Evolutionary conservation across 2,797 vertebrate species (phyloP).

Genomic region (Thaleichthys pacificus): DNA sequence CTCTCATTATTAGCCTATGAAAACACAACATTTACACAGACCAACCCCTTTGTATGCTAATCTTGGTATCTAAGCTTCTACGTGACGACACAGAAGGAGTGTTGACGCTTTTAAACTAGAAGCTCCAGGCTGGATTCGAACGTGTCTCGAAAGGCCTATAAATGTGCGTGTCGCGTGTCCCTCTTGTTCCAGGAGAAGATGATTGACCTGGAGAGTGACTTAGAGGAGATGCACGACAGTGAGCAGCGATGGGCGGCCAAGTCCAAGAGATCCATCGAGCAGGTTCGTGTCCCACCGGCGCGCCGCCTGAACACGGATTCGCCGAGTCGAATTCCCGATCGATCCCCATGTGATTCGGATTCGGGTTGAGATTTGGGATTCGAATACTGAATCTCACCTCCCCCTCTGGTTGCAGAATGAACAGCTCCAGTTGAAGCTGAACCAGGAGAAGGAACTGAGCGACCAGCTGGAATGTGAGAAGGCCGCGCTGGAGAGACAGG

Average conservation of each 20-base stretch:
- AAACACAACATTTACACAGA: not conserved
- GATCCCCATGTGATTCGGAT: not conserved
- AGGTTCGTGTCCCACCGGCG: conserved; percentile 57
- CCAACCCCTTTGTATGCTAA: too few species aligned
- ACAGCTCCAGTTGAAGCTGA: conserved; percentile 76
- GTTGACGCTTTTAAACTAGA: too few species aligned
- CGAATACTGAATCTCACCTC: not conserved
- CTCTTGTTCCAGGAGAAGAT: conserved; percentile 67
- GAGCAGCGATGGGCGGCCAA: conserved; percentile 73
- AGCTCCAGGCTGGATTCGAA: too few species aligned
- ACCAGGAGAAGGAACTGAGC: conserved; percentile 75
- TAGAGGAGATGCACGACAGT: conserved; percentile 78
- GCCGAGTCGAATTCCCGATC: too few species aligned
- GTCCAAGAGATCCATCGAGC: conserved; percentile 74
- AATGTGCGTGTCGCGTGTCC: not conserved
- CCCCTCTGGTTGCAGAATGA: conserved; percentile 58
- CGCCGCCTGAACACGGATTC: not conserved
- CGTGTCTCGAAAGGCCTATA: too few species aligned
- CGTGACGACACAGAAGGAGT: not conserved
- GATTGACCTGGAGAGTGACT: conserved; percentile 73
- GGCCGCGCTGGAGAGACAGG: conserved; percentile 72
- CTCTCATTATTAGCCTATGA: not conserved
- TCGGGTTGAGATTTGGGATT: not conserved
- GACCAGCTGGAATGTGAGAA: conserved; percentile 75
- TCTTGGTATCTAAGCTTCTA: too few species aligned